Evolutionary conservation across 2,113 vertebrate species (phyloP).

Genomic region (Amazona vittata): DNA sequence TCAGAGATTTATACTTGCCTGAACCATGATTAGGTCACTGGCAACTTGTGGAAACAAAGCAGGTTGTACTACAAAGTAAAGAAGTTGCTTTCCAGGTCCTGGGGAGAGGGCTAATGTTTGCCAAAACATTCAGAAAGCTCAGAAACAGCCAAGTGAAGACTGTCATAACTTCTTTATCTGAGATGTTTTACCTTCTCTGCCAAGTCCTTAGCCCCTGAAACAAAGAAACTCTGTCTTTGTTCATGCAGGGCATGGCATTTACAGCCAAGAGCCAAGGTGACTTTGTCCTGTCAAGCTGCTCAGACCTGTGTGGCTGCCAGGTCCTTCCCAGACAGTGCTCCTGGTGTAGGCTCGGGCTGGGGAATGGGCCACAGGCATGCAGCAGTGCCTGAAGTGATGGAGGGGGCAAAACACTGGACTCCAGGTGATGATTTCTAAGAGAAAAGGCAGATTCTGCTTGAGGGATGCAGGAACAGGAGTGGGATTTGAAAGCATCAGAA

Average conservation of each 20-base stretch:
- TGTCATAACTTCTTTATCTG: constrained; percentile 20
- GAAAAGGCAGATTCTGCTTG: not conserved
- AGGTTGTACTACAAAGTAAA: constrained; percentile 38
- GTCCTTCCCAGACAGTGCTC: not conserved
- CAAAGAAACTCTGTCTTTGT: constrained; percentile 33
- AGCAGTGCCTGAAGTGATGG: not conserved
- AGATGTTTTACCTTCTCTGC: not conserved
- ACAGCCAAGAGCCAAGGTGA: not conserved
- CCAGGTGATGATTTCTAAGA: not conserved
- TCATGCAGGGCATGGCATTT: not conserved
- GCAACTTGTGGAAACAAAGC: constrained; percentile 50
- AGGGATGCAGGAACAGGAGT: not conserved
- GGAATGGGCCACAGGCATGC: not conserved
- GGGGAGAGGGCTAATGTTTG: not conserved
- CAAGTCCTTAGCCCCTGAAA: constrained; percentile 6
- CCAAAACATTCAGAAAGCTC: constrained; percentile 34
- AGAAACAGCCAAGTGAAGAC: constrained; percentile 19
- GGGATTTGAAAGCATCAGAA: not conserved
- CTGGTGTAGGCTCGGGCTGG: not conserved
- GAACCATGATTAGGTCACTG: not conserved
- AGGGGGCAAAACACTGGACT: not conserved
- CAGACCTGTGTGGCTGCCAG: not conserved
- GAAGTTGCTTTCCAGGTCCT: constrained; percentile 23
- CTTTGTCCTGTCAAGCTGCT: not conserved
- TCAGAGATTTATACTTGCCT: constrained; percentile 47